phyloP scores from a whole-genome alignment of 2,797 vertebrate species.

The Muscicapa striata region DNA sequence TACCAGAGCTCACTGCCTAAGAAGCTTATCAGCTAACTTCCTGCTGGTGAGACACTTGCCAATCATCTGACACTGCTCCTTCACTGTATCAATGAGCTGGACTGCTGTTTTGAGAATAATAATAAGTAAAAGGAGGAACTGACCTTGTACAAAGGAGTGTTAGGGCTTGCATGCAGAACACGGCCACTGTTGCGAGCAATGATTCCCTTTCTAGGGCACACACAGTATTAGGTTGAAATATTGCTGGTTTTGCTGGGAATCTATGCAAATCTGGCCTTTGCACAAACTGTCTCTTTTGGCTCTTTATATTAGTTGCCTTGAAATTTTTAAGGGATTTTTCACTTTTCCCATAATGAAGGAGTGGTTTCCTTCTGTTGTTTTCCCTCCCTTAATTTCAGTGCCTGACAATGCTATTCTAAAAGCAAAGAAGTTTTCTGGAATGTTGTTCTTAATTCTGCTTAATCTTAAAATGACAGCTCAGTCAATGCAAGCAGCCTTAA shows the following conservation, averaged over 20 bases:
- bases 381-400: not conserved
- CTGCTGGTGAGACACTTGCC: conserved; percentile 58
- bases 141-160: conserved; percentile 35
- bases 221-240: not conserved
- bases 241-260: not conserved
- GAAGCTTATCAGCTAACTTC: conserved; percentile 70
- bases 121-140: conserved; percentile 37
- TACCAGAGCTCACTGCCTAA: conserved; percentile 62
- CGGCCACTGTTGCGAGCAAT: not conserved
- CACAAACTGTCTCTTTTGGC: not conserved
- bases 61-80: conserved; percentile 56
- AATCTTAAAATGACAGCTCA: not conserved
- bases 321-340: not conserved
- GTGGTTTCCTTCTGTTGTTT: not conserved
- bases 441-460: not conserved
- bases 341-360: not conserved
- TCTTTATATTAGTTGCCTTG: not conserved
- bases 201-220: conserved; percentile 2
- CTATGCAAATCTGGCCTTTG: not conserved
- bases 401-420: not conserved
- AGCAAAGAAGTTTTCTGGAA: not conserved
- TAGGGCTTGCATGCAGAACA: conserved; percentile 24
- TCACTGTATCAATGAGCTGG: conserved; percentile 50
- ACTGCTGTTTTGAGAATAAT: conserved; percentile 52
- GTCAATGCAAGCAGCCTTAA: not conserved